phyloP scores from a whole-genome alignment of 2,888 invertebrate species.

The Hirtodrosophila alboralis region DNA sequence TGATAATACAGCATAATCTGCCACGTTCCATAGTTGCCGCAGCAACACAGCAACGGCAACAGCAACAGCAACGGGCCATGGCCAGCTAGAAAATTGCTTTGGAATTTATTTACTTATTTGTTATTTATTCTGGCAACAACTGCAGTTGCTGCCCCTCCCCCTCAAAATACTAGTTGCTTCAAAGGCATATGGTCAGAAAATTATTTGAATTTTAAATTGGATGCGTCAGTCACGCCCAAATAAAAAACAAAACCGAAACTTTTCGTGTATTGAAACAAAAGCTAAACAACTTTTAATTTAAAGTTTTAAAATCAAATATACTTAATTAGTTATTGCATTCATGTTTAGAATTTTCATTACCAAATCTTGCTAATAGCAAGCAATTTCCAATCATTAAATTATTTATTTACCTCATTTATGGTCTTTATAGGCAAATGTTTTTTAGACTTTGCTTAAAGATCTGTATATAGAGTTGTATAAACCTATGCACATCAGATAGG shows the following conservation, averaged over 20 bases:
- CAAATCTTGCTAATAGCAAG: too few relatives aligned
- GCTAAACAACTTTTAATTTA: too few relatives aligned
- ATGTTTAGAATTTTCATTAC: too few relatives aligned
- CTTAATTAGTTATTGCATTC: too few relatives aligned
- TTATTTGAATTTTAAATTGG: not conserved
- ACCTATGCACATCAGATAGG: slow-evolving; percentile 2
- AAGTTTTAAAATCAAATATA: too few relatives aligned
- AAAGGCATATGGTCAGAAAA: not conserved
- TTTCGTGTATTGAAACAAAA: too few relatives aligned
- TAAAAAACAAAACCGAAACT: too few relatives aligned
- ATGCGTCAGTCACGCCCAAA: not conserved
- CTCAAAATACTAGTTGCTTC: slow-evolving; percentile 5
- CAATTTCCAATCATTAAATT: too few relatives aligned
- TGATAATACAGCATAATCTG: slow-evolving; percentile 81
- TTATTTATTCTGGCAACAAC: slow-evolving; percentile 18
- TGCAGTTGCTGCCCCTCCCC: not conserved
- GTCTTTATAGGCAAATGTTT: too few relatives aligned
- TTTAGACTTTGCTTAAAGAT: too few relatives aligned
- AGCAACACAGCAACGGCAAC: slow-evolving; percentile 20
- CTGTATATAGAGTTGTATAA: not conserved
- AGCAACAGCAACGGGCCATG: slow-evolving; percentile 5
- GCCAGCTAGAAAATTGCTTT: slow-evolving; percentile 22
- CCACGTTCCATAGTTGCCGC: slow-evolving; percentile 60
- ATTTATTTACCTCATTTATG: too few relatives aligned
- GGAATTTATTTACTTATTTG: slow-evolving; percentile 34